Percentiles rank a stretch among this genome's conserved stretches.
Conservation (phyloP, 1,140 invertebrate genomes). For the Drosophila oshimai region DNA sequence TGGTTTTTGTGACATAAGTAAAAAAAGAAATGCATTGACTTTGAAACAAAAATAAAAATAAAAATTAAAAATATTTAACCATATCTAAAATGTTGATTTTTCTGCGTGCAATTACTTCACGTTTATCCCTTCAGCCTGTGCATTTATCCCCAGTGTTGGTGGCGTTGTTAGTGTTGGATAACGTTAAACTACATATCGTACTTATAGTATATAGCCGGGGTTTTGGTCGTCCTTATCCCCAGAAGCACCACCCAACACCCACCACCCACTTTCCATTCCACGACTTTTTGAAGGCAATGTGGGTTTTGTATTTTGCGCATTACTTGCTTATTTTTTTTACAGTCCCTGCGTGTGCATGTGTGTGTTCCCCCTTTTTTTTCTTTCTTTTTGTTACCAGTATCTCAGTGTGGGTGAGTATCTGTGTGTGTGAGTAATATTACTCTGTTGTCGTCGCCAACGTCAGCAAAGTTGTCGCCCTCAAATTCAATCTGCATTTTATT, state of each 20-base stretch:
- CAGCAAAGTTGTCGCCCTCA: constrained; percentile 62
- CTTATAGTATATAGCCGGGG: constrained; percentile 26
- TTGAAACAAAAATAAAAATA: no score
- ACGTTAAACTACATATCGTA: constrained; percentile 64
- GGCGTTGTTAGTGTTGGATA: constrained; percentile 62
- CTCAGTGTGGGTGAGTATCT: background rate
- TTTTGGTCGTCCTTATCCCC: background rate
- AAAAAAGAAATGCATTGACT: no score
- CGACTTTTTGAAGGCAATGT: constrained; percentile 33
- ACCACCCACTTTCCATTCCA: background rate
- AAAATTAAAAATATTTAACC: no score
- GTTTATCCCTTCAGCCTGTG: constrained; percentile 28
- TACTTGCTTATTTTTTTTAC: constrained; percentile 60
- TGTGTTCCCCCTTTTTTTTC: background rate
- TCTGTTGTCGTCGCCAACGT: constrained; percentile 57
- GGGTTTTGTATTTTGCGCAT: constrained; percentile 68
- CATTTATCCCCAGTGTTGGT: constrained; percentile 40
- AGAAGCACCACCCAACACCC: background rate
- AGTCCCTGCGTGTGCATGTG: constrained; percentile 12
- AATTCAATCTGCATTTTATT: constrained; percentile 76
- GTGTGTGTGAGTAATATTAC: constrained; percentile 54
- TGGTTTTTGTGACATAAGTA: no score
- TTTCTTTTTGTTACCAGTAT: background rate
- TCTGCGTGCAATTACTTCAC: background rate
- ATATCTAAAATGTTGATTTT: no score